Percentiles rank a stretch among this genome's conserved stretches.
These are phyloP conservation scores for Labeo rohita DNA, from an alignment of 2,113 vertebrate species.

Conservation along the genomic window DNA sequence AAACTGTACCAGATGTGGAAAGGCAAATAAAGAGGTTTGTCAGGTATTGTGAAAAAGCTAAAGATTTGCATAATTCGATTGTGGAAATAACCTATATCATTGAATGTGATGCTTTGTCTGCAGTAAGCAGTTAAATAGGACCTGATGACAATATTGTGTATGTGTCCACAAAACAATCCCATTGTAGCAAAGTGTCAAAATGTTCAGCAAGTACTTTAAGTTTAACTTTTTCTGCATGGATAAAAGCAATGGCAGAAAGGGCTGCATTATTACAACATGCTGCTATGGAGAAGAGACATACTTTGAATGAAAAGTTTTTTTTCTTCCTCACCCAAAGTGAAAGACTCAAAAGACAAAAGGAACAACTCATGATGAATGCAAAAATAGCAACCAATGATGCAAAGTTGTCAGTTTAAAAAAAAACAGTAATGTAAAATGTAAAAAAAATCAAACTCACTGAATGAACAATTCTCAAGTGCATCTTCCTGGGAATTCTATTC, in stretches of 20 bases:
- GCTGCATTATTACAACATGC: not conserved
- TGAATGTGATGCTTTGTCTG: not conserved
- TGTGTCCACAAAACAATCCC: not conserved
- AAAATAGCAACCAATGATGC: not conserved
- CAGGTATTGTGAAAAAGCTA: not conserved
- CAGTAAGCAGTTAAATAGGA: not conserved
- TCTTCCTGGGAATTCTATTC: not conserved
- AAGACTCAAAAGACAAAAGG: constrained; percentile 2
- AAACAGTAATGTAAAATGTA: not conserved
- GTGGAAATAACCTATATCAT: too few species aligned
- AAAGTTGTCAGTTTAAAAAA: not conserved
- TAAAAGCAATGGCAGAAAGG: not conserved
- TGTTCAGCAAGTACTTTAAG: not conserved
- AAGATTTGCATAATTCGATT: not conserved
- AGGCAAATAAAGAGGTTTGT: not conserved
- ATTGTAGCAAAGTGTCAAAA: not conserved
- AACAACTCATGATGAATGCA: not conserved
- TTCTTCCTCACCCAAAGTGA: not conserved
- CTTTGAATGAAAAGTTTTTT: not conserved
- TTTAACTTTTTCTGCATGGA: not conserved
- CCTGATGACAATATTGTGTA: not conserved
- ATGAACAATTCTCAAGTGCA: not conserved
- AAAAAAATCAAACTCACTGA: not conserved
- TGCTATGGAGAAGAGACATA: not conserved
- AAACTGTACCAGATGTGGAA: not conserved